These are phyloP conservation scores for Bergia puertoricense DNA, from an alignment of 92 coral and sea anemone genomes.

Conservation along the genomic window DNA sequence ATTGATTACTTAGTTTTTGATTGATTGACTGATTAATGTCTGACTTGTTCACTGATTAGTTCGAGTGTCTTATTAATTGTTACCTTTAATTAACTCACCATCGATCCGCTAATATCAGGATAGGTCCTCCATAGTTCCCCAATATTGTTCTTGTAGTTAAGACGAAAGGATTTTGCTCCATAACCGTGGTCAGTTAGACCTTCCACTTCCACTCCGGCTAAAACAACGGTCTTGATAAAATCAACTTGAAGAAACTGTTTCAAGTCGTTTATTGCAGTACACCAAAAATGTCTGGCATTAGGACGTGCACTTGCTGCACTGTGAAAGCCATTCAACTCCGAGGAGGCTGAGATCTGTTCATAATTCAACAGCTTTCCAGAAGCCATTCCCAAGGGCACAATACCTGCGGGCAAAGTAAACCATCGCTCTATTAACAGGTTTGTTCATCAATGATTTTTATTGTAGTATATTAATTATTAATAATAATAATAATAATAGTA, in stretches of 20 bases:
- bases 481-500: too few relatives aligned
- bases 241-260: slow-evolving; percentile 35
- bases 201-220: slow-evolving; percentile 16
- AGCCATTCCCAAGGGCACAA: slow-evolving; percentile 34
- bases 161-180: slow-evolving; percentile 32
- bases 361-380: slow-evolving; percentile 13
- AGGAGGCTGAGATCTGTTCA: slow-evolving; percentile 33
- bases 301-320: slow-evolving; percentile 28
- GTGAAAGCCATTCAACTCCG: slow-evolving; percentile 24
- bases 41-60: background rate
- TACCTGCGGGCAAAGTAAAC: slow-evolving; percentile 12
- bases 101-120: slow-evolving; percentile 12
- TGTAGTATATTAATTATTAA: too few relatives aligned
- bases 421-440: background rate
- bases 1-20: too few relatives aligned
- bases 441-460: background rate
- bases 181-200: slow-evolving; percentile 1
- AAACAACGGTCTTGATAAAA: slow-evolving; percentile 14
- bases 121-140: slow-evolving; percentile 11
- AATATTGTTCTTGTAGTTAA: slow-evolving; percentile 2
- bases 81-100: slow-evolving; percentile 4
- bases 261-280: slow-evolving; percentile 15
- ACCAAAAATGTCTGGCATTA: slow-evolving; percentile 20
- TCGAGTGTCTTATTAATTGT: background rate
- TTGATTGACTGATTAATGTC: too few relatives aligned